Base-by-base conservation (phyloP, 2,797 vertebrate genomes). In the Paramormyrops hopkinsi region DNA sequence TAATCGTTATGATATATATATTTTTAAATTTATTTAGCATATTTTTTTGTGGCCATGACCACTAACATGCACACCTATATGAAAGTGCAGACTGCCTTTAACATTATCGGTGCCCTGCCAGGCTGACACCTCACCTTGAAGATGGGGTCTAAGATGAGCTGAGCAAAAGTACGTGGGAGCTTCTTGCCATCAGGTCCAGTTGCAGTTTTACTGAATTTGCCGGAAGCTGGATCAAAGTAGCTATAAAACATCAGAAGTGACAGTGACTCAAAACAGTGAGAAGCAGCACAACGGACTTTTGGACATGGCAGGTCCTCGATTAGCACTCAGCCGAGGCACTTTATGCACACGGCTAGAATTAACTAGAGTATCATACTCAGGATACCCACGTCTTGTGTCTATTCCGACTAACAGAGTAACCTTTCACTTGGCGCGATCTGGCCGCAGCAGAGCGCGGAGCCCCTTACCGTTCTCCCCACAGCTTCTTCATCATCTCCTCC, bases 401-500 rank as follows among this genome's bases (percentile, higher is more conserved):
- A 44, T 50, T 84, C 82, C 17, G 33, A 19, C 65, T 12, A 19
- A 19, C 12, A 19, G 33, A 41, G 4, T 19, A 76, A 41, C 11
- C 37, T 6, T 17, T 54, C 37, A 17, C 69, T 12, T 5, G 7
- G 37, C 2, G 6, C 2, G 3, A 76, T 3, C 12, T 41, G 33
- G 33, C 29, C 0, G 14, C 33, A 29, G 46, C 44, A 51, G 82
- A 48, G 8, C 17, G 12, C 7, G 4, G 2, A 12, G 19, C 19
- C 53, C 14, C 96, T 93, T 88, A 99, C 98, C 96, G 94, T 65
- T 98, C 97, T 88, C 98, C 98, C 98, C 98, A 99, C 89, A 99
- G 95, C 91, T 98, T 99, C 94, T 98, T 99, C 98, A 99, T 99
- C 97, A 99, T 98, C 91, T 99, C 98, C 87, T 99, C 98, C 1